Evolutionary conservation across 1,140 invertebrate genomes (phyloP).

Genomic region (Camponotus pennsylvanicus): DNA sequence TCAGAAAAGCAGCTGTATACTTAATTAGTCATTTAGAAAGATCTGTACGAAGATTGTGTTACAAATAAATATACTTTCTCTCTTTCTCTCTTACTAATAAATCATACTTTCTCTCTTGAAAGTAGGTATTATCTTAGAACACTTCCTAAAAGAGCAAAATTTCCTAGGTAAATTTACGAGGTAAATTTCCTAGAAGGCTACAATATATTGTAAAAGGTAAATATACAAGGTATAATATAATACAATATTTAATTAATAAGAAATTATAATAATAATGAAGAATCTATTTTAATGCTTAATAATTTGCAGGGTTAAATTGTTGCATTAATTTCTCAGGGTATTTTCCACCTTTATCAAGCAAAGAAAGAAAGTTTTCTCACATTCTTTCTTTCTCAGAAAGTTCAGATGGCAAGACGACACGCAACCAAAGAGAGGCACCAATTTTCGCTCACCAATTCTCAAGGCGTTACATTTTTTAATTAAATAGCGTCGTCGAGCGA

Average conservation of each 20-base stretch:
- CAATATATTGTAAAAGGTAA: neutral
- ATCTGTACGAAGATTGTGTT: neutral
- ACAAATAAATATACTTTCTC: conserved; percentile 24
- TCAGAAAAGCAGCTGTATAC: neutral
- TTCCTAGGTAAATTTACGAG: too few species aligned
- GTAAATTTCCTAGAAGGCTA: neutral
- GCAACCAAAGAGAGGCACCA: conserved; percentile 17
- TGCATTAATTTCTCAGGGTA: neutral
- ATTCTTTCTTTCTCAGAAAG: conserved; percentile 20
- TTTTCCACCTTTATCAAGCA: neutral
- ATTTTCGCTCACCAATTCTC: conserved; percentile 35
- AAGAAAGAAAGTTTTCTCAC: conserved; percentile 25
- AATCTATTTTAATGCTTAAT: conserved; percentile 10
- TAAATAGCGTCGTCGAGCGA: conserved; percentile 39
- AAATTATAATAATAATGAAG: neutral
- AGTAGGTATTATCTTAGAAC: neutral
- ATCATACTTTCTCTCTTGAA: conserved; percentile 33
- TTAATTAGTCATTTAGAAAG: neutral
- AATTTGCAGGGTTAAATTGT: neutral
- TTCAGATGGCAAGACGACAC: conserved; percentile 21
- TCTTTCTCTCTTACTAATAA: neutral
- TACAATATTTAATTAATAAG: neutral
- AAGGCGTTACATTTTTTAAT: conserved; percentile 56
- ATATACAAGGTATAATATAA: too few species aligned
- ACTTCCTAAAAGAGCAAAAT: neutral